phyloP scores from a whole-genome alignment of 2,113 vertebrate species.

The Nansenia antarctica region DNA sequence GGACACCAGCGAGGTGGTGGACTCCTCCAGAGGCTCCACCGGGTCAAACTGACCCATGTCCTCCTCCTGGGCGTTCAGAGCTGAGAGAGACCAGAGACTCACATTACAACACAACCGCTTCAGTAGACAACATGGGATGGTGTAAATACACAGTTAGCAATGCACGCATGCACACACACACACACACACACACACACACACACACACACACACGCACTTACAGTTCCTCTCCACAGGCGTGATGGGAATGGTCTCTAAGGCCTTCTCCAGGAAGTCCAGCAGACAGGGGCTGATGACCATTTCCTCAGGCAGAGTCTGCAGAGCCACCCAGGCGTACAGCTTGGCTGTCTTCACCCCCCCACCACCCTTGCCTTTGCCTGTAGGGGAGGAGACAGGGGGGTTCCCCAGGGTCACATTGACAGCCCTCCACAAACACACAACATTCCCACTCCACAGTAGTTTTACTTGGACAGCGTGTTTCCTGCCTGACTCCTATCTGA shows the following conservation, averaged over 20 bases:
- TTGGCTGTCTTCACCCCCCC: slow-evolving; percentile 94
- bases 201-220: background rate
- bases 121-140: no score
- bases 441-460: no score
- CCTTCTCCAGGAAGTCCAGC: slow-evolving; percentile 96
- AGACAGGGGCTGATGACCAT: slow-evolving; percentile 99
- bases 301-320: slow-evolving; percentile 96
- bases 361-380: slow-evolving; percentile 93
- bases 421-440: no score
- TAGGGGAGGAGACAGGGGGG: slow-evolving; percentile 43
- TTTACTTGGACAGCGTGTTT: no score
- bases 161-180: no score
- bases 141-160: background rate
- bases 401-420: background rate
- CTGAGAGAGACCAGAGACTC: slow-evolving; percentile 53
- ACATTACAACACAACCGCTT: no score
- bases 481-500: no score
- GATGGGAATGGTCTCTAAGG: slow-evolving; percentile 97
- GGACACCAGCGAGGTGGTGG: slow-evolving; percentile 91
- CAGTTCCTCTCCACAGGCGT: slow-evolving; percentile 94
- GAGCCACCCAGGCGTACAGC: slow-evolving; percentile 95
- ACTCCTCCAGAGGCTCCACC: slow-evolving; percentile 92
- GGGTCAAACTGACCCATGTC: slow-evolving; percentile 95
- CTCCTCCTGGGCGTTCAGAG: slow-evolving; percentile 90
- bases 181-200: background rate